A percentile compares a stretch with the other conserved stretches of the same genome.
Evolutionary conservation across 1,140 invertebrate genomes (phyloP).

Genomic region (Eciton burchellii): DNA sequence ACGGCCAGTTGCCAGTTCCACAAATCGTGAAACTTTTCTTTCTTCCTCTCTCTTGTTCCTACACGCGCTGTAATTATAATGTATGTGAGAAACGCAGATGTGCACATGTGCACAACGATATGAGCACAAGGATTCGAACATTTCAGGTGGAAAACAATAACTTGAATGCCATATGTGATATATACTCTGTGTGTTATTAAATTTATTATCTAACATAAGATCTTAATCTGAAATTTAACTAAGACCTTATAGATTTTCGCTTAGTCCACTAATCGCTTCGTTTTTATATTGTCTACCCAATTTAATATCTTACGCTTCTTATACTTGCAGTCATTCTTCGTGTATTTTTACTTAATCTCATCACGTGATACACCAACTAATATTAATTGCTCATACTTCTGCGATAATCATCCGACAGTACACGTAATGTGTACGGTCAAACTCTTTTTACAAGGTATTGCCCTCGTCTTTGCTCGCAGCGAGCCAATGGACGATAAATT

Average conservation of each 20-base stretch:
- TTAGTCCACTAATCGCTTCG: too few species aligned
- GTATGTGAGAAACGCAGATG: too few species aligned
- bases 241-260: slow-evolving; percentile 37
- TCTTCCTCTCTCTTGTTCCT: too few species aligned
- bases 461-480: background rate
- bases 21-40: too few species aligned
- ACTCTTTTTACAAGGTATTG: slow-evolving; percentile 33
- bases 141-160: background rate
- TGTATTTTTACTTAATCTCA: slow-evolving; percentile 35
- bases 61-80: too few species aligned
- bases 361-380: slow-evolving; percentile 31
- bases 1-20: background rate
- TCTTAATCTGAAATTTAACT: too few species aligned
- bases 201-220: slow-evolving; percentile 36
- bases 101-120: too few species aligned
- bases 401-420: slow-evolving; percentile 36
- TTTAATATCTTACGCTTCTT: slow-evolving; percentile 10
- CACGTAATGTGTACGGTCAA: too few species aligned
- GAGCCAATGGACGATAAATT: slow-evolving; percentile 25
- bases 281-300: slow-evolving; percentile 16
- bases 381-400: slow-evolving; percentile 22
- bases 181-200: slow-evolving; percentile 6
- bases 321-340: slow-evolving; percentile 3
- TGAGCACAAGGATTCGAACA: background rate
- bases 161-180: background rate